Evolutionary conservation across 2,888 invertebrate species (phyloP).

Genomic region (Aphrophora alni): DNA sequence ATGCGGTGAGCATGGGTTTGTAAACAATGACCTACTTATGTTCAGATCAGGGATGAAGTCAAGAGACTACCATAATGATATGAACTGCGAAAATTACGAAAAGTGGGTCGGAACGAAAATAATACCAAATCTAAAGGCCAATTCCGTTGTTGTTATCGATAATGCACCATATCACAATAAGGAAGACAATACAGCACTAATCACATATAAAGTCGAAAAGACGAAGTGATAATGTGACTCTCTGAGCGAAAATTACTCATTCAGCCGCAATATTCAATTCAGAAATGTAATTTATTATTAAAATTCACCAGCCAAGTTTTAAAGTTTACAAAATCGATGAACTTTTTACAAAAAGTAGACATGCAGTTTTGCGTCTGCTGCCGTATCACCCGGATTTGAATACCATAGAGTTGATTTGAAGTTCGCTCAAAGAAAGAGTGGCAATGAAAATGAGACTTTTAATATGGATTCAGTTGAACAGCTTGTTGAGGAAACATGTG

Average conservation of each 20-base stretch:
- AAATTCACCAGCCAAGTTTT: neutral
- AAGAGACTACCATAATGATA: conserved; percentile 18
- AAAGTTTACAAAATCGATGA: conserved; percentile 17
- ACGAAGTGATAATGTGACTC: conserved; percentile 10
- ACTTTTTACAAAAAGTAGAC: neutral
- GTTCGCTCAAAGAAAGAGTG: neutral
- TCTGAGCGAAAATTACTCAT: neutral
- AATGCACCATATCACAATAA: conserved; percentile 36
- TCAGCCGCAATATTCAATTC: neutral
- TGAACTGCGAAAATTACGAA: conserved; percentile 21
- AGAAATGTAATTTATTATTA: conserved; percentile 7
- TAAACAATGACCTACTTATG: conserved; percentile 13
- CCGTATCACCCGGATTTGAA: neutral
- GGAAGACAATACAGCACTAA: conserved; percentile 25
- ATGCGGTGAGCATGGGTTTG: conserved; percentile 2
- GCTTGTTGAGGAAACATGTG: neutral
- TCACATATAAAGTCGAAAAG: conserved; percentile 24
- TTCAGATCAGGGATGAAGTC: conserved; percentile 18
- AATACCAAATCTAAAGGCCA: conserved; percentile 19
- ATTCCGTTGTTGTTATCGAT: conserved; percentile 34
- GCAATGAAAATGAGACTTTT: conserved; percentile 10
- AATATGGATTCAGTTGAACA: conserved; percentile 16
- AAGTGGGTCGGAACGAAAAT: conserved; percentile 2
- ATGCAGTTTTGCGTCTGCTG: neutral
- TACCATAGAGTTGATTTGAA: conserved; percentile 6